Conservation (phyloP, 2,797 vertebrate species). For the Pelobates cultripes region DNA sequence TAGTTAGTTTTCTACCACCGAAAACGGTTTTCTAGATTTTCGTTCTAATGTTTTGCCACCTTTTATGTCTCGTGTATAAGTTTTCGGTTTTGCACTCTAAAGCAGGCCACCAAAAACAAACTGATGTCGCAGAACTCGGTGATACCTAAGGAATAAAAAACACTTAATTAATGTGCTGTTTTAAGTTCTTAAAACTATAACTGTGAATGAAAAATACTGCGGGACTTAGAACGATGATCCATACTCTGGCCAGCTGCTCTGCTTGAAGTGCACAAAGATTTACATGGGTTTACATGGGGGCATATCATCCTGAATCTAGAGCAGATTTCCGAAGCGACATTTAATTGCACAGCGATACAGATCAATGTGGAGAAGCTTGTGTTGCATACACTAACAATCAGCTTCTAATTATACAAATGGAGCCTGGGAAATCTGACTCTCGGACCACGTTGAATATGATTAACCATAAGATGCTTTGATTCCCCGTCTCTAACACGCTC, state of each 20-base stretch:
- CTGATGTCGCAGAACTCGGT: no score
- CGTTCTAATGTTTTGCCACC: no score
- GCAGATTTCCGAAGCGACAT: conserved; percentile 39
- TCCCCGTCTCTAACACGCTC: conserved; percentile 6
- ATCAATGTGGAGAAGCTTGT: conserved; percentile 47
- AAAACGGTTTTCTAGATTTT: no score
- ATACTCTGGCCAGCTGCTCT: conserved; percentile 32
- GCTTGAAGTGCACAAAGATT: conserved; percentile 18
- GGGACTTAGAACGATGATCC: no score
- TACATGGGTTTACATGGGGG: conserved; percentile 34
- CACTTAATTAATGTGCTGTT: no score
- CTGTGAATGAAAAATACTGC: no score
- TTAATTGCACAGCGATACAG: conserved; percentile 44
- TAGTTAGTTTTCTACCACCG: no score
- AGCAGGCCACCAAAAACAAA: no score
- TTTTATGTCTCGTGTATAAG: no score
- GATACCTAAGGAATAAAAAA: no score
- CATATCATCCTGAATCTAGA: conserved; percentile 29
- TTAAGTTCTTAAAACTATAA: no score
- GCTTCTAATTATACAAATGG: conserved; percentile 53
- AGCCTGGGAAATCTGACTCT: conserved; percentile 43
- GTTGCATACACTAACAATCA: conserved; percentile 42
- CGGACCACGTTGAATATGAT: conserved; percentile 32
- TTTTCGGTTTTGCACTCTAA: no score
- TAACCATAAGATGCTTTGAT: conserved; percentile 27